These are phyloP conservation scores for Aptenodytes patagonicus DNA, from an alignment of 2,113 vertebrate species.

Conservation along the genomic window DNA sequence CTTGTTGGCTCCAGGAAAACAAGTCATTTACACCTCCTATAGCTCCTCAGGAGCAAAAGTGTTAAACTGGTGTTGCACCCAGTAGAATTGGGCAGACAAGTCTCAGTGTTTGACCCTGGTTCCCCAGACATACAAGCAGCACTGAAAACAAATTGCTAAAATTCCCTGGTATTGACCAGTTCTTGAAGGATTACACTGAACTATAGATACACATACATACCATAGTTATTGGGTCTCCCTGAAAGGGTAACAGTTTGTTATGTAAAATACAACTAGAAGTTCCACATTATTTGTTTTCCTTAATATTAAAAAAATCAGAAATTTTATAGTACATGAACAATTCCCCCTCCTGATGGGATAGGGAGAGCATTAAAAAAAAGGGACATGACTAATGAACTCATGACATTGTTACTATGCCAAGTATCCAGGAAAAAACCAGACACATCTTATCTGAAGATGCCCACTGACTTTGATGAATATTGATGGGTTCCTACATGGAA, in stretches of 20 bases:
- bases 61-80: not conserved
- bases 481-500: not conserved
- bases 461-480: not conserved
- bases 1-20: not conserved
- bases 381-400: not conserved
- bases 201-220: not conserved
- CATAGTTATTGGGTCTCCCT: not conserved
- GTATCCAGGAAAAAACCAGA: not conserved
- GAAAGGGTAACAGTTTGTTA: not conserved
- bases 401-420: not conserved
- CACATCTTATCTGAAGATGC: not conserved
- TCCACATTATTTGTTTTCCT: not conserved
- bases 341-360: not conserved
- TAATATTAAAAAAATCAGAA: not conserved
- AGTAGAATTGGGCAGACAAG: not conserved
- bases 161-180: not conserved
- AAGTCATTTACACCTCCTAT: rapidly evolving
- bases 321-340: not conserved
- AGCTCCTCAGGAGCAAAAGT: not conserved
- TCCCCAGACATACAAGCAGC: not conserved
- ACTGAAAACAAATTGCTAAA: not conserved
- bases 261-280: not conserved
- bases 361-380: not conserved
- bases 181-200: not conserved
- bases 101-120: not conserved